Base-by-base conservation (phyloP, 2,888 invertebrate species). In the Enchytraeus crypticus region DNA sequence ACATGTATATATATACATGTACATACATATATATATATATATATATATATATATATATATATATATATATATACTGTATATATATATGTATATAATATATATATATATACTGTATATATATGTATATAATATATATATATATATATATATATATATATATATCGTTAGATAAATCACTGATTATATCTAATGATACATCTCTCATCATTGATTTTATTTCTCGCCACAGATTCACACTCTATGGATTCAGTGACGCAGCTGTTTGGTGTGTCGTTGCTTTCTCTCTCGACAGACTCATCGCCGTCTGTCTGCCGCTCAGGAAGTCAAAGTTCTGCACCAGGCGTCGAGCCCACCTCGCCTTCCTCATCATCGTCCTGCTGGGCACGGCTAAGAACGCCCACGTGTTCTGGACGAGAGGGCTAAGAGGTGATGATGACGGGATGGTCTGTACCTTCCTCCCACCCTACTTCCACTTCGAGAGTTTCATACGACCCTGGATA, bases 191-290 rank as follows among this genome's bases (percentile, higher is more conserved):
- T 30, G 14, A 11, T 21, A 18, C 23, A 11, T 49, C 23, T 21
- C 8, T 64, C 60, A 18, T 45, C 5, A 21, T 34, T n/a, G n/a
- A n/a, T n/a, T n/a, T n/a, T n/a, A n/a, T n/a, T n/a, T n/a, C n/a
- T n/a, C n/a, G n/a, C n/a, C n/a, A n/a, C n/a, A n/a, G n/a, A n/a
- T 74, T n/a, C n/a, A n/a, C n/a, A n/a, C n/a, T n/a, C 3, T 76
- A 75, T 61, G 53, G 70, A 0, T 68, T 69, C 0, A 63, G 73
- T 14, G 75, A 74, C 46, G 67, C 70, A 14, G 72, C 74, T 27
- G 73, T 73, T 1, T 76, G 75, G 75, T 67, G 71, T 18, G 60
- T 76, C n/a, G 73, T 75, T 3, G 69, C 73, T 0, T 72, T 75
- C 26, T 74, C 73, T 18, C 56, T 74, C 2, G 75, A 76, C 60